Percentiles rank a stretch among this genome's conserved stretches.
phyloP scores from a whole-genome alignment of 2,797 vertebrate genomes.

The Onychomys arenicola region DNA sequence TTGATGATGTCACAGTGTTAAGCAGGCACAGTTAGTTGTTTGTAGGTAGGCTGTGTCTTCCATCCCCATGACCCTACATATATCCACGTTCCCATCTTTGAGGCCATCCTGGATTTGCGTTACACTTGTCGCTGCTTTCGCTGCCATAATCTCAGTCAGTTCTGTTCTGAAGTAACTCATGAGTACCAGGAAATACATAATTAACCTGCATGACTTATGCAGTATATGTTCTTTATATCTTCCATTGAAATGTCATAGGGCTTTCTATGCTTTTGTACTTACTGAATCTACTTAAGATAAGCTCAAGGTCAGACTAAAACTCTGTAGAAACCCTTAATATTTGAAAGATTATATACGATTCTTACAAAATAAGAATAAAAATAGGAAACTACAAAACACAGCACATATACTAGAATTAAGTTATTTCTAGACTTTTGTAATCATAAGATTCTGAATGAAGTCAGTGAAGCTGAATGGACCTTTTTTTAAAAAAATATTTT shows the following conservation, averaged over 20 bases:
- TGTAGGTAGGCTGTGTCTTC: slow-evolving; percentile 1
- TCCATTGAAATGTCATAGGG: slow-evolving; percentile 54
- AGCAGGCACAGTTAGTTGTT: slow-evolving; percentile 48
- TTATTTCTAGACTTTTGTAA: slow-evolving; percentile 53
- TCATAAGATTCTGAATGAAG: slow-evolving; percentile 37
- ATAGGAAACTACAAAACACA: slow-evolving; percentile 19
- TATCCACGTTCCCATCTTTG: not conserved
- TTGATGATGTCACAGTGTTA: not conserved
- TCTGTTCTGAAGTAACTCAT: slow-evolving; percentile 47
- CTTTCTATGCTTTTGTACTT: slow-evolving; percentile 58
- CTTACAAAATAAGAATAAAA: slow-evolving; percentile 63
- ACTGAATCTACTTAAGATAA: slow-evolving; percentile 54
- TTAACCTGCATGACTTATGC: slow-evolving; percentile 40
- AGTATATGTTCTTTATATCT: slow-evolving; percentile 48
- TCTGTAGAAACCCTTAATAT: slow-evolving; percentile 29
- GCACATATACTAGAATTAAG: slow-evolving; percentile 45
- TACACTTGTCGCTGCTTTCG: slow-evolving; percentile 47
- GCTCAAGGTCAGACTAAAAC: slow-evolving; percentile 56
- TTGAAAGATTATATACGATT: slow-evolving; percentile 25
- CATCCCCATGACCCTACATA: not conserved
- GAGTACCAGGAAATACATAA: slow-evolving; percentile 59
- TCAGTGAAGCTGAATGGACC: not conserved
- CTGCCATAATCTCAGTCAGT: not conserved
- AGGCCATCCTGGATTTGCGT: not conserved
- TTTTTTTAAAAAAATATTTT: not conserved